These are phyloP conservation scores for Aurelia sp. DNA, from an alignment of 30 jellyfish, hydroid and myxozoan species.

Conservation along the genomic window DNA sequence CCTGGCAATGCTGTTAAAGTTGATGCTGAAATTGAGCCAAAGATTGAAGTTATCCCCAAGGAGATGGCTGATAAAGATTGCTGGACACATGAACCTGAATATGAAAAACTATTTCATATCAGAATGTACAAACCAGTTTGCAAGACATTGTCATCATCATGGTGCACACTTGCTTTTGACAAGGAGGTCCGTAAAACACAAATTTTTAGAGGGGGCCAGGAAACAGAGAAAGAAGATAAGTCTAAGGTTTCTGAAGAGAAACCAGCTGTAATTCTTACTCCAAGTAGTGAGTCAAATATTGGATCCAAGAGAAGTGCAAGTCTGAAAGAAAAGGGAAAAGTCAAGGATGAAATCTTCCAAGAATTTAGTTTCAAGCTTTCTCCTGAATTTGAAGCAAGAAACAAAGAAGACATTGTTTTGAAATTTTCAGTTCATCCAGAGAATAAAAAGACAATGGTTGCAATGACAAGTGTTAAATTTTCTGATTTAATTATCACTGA, in stretches of 20 bases:
- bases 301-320: background rate
- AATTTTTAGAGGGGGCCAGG: conserved; percentile 10
- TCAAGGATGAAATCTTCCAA: conserved; percentile 17
- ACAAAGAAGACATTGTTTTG: conserved; percentile 47
- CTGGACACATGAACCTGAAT: conserved; percentile 83
- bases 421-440: conserved; percentile 83
- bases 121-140: conserved; percentile 59
- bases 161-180: conserved; percentile 70
- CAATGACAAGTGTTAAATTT: conserved; percentile 53
- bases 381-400: conserved; percentile 24
- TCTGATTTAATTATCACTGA: conserved; percentile 25
- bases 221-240: conserved; percentile 12
- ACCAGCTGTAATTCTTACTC: background rate
- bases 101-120: conserved; percentile 51
- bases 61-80: conserved; percentile 47
- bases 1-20: background rate
- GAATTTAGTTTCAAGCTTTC: conserved; percentile 49
- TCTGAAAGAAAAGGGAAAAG: background rate
- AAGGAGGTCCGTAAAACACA: conserved; percentile 45
- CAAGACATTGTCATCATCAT: conserved; percentile 37
- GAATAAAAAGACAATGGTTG: conserved; percentile 58
- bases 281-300: background rate
- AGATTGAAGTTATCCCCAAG: background rate
- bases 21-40: background rate
- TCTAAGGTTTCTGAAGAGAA: conserved; percentile 1